Evolutionary conservation across 2,113 vertebrate genomes (phyloP).

Genomic region (Aegypius monachus): DNA sequence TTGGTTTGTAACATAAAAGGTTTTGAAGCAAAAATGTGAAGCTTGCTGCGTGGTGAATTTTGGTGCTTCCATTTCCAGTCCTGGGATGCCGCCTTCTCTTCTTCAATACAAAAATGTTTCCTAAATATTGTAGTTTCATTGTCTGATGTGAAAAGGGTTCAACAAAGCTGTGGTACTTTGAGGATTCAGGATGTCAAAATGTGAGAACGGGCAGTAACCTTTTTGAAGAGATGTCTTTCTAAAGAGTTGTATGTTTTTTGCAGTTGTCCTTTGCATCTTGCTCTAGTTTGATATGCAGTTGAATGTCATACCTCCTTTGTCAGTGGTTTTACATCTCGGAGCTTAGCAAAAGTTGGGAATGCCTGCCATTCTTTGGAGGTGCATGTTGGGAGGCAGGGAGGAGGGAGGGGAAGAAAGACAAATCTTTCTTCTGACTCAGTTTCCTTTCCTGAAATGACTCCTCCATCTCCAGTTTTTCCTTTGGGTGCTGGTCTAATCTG

Average conservation of each 20-base stretch:
- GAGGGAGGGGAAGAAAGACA: too few species aligned
- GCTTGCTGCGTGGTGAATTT: not conserved
- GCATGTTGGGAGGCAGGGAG: too few species aligned
- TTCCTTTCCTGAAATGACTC: not conserved
- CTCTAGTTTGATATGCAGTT: not conserved
- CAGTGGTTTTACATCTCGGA: not conserved
- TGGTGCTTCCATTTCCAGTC: not conserved
- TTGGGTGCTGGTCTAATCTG: not conserved
- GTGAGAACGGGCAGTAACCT: not conserved
- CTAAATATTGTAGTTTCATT: not conserved
- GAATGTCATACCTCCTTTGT: not conserved
- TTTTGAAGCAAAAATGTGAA: not conserved
- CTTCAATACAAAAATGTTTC: not conserved
- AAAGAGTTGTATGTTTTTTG: not conserved
- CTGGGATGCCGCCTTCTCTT: not conserved
- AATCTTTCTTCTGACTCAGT: not conserved
- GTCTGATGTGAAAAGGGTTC: not conserved
- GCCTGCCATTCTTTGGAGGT: rapidly evolving
- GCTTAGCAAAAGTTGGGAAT: not conserved
- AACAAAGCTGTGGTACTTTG: not conserved
- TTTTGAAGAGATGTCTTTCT: not conserved
- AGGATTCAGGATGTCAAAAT: not conserved
- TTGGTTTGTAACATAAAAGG: not conserved
- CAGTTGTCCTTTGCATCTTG: not conserved
- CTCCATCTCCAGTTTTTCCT: not conserved